Conservation (phyloP, 2,797 vertebrate genomes). For the Uromys caudimaculatus region DNA sequence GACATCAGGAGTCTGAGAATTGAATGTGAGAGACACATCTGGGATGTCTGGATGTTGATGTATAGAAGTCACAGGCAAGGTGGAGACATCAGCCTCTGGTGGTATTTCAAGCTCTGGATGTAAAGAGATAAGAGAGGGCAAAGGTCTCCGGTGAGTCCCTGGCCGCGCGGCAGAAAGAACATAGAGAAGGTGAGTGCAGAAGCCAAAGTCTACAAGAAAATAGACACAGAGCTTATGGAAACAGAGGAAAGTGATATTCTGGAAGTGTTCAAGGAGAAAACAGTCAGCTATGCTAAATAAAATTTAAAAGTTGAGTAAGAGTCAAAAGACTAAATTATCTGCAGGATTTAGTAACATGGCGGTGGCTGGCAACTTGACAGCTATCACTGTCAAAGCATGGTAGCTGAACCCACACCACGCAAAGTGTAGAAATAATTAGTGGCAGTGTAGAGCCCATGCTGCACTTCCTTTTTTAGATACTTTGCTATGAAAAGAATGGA, state of each 20-base stretch:
- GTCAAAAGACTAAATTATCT: not conserved
- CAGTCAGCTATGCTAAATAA: not conserved
- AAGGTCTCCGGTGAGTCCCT: not conserved
- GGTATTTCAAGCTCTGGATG: not conserved
- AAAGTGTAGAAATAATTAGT: not conserved
- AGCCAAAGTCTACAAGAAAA: not conserved
- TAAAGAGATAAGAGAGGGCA: not conserved
- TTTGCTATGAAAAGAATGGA: not conserved
- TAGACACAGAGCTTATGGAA: not conserved
- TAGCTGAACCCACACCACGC: not conserved
- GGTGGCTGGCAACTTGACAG: not conserved
- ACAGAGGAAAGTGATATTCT: not conserved
- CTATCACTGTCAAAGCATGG: not conserved
- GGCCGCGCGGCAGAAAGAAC: not conserved
- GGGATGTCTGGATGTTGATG: too few species aligned
- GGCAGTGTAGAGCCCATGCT: too few species aligned
- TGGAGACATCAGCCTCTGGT: not conserved
- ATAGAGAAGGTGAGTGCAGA: not conserved
- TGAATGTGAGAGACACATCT: not conserved
- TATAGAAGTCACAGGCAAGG: not conserved
- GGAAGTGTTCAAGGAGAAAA: not conserved
- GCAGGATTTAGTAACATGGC: not conserved
- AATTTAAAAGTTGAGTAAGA: not conserved
- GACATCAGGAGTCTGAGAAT: not conserved
- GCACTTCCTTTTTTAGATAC: conserved; percentile 1